Percentiles rank a stretch among this genome's conserved stretches.
phyloP scores from a whole-genome alignment of 2,113 vertebrate species.

The Stictonetta naevosa region DNA sequence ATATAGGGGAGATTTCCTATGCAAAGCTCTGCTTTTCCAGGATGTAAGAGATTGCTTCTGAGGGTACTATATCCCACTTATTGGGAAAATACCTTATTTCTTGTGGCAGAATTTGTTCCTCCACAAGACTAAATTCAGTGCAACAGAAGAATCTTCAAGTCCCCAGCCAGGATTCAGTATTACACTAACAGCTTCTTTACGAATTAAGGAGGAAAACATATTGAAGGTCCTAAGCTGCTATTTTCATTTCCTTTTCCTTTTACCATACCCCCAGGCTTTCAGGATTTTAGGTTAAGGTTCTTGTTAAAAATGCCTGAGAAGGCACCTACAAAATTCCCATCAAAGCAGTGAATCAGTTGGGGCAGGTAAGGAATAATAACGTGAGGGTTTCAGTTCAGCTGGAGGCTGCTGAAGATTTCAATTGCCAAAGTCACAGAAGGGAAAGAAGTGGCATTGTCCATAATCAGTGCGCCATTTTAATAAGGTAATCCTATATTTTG shows the following conservation, averaged over 20 bases:
- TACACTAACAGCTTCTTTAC: neutral
- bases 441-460: neutral
- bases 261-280: neutral
- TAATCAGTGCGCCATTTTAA: neutral
- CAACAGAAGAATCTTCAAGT: neutral
- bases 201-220: neutral
- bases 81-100: neutral
- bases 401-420: neutral
- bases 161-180: neutral
- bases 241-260: neutral
- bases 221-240: neutral
- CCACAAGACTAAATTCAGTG: neutral
- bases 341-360: neutral
- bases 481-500: constrained; percentile 7
- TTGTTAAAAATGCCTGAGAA: neutral
- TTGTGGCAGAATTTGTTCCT: neutral
- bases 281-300: neutral
- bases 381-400: neutral
- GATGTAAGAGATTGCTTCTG: neutral
- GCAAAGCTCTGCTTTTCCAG: neutral
- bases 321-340: neutral
- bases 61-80: neutral
- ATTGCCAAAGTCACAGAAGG: neutral
- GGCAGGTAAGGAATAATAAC: neutral
- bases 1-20: neutral